Evolutionary conservation across 2,888 invertebrate genomes (phyloP).

Genomic region (Adelphocoris suturalis): DNA sequence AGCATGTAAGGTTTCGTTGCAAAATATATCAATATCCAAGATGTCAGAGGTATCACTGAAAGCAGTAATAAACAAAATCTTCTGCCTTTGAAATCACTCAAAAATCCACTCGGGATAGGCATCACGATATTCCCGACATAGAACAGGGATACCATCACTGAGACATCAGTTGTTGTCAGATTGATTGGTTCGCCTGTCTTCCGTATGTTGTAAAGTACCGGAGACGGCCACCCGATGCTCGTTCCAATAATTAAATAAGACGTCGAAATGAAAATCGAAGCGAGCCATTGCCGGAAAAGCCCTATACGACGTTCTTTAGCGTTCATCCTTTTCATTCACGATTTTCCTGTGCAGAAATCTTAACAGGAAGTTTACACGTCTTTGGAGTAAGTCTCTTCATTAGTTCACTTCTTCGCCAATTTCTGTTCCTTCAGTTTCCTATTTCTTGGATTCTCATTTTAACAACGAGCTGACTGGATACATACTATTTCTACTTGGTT

Average conservation of each 20-base stretch:
- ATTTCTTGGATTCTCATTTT: too few relatives aligned
- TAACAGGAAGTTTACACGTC: too few relatives aligned
- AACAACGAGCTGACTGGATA: too few relatives aligned
- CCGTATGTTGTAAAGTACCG: slow-evolving; percentile 80
- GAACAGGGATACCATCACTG: slow-evolving; percentile 80
- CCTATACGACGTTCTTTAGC: neutral
- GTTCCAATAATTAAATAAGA: slow-evolving; percentile 72
- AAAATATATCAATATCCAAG: slow-evolving; percentile 83
- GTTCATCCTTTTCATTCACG: neutral
- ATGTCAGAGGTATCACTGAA: slow-evolving; percentile 84
- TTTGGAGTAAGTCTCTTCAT: too few relatives aligned
- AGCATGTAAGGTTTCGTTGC: slow-evolving; percentile 65
- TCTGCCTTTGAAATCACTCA: slow-evolving; percentile 84
- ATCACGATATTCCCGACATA: slow-evolving; percentile 82
- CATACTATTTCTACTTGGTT: too few relatives aligned
- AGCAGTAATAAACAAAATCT: slow-evolving; percentile 85
- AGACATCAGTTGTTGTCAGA: slow-evolving; percentile 80
- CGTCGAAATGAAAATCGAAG: slow-evolving; percentile 65
- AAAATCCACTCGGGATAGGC: slow-evolving; percentile 81
- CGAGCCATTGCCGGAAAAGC: slow-evolving; percentile 73
- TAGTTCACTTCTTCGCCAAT: too few relatives aligned
- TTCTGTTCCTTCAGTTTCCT: too few relatives aligned
- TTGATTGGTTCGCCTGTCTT: slow-evolving; percentile 80
- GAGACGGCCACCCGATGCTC: slow-evolving; percentile 74
- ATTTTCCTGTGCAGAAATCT: neutral